These are phyloP conservation scores for Lates calcarifer DNA, from an alignment of 2,113 vertebrate genomes.

Conservation along the genomic window DNA sequence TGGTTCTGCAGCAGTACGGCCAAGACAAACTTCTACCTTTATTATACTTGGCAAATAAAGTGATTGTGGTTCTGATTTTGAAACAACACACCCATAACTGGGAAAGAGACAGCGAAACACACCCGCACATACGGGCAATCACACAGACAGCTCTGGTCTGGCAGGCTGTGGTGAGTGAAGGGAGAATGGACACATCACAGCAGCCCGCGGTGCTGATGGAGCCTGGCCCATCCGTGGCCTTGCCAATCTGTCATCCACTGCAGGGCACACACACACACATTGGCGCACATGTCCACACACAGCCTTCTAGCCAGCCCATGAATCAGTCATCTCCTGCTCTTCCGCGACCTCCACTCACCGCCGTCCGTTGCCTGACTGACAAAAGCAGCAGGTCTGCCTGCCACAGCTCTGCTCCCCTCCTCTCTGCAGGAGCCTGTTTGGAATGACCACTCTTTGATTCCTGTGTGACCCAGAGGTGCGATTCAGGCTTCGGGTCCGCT, in stretches of 20 bases:
- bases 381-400: constrained; percentile 56
- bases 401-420: constrained; percentile 16
- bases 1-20: constrained; percentile 25
- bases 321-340: constrained; percentile 77
- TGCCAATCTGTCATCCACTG: constrained; percentile 75
- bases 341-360: constrained; percentile 56
- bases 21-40: constrained; percentile 55
- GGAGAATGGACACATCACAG: constrained; percentile 71
- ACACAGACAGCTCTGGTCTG: constrained; percentile 41
- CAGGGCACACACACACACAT: constrained; percentile 45
- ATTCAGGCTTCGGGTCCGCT: constrained; percentile 20
- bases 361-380: constrained; percentile 67
- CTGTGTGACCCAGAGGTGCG: constrained; percentile 12
- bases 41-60: constrained; percentile 60
- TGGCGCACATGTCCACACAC: constrained; percentile 28
- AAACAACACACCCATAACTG: constrained; percentile 34
- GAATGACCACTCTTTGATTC: constrained; percentile 60
- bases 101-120: constrained; percentile 22
- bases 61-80: constrained; percentile 49
- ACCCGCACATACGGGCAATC: constrained; percentile 34
- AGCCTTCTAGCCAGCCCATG: constrained; percentile 49
- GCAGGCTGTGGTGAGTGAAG: constrained; percentile 59
- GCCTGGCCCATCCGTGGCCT: constrained; percentile 68
- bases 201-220: constrained; percentile 72
- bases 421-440: constrained; percentile 34